A percentile compares a stretch with the other conserved stretches of the same genome.
phyloP scores from a whole-genome alignment of 2,113 vertebrate species.

The Anhinga rufa region DNA sequence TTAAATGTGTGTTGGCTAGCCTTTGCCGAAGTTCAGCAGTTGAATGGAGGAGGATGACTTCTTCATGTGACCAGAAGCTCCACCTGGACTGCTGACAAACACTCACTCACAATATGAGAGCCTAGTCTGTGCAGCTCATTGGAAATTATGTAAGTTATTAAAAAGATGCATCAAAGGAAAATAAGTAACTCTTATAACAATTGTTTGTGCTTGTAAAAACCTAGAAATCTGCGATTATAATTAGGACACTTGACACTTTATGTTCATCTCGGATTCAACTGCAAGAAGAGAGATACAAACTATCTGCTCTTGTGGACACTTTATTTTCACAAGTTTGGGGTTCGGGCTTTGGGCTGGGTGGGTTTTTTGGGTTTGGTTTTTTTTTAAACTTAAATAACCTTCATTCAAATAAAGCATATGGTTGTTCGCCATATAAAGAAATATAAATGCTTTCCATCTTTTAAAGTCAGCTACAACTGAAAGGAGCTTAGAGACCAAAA shows the following conservation, averaged over 20 bases:
- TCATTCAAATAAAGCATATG: neutral
- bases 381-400: neutral
- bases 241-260: neutral
- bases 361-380: neutral
- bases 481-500: neutral
- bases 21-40: neutral
- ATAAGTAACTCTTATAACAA: neutral
- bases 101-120: neutral
- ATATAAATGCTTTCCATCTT: neutral
- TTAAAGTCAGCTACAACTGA: neutral
- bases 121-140: neutral
- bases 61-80: neutral
- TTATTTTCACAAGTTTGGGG: neutral
- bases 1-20: neutral
- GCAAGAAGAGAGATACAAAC: neutral
- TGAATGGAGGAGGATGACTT: neutral
- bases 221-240: neutral
- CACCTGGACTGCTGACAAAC: neutral
- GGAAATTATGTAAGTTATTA: neutral
- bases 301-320: neutral
- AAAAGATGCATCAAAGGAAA: neutral
- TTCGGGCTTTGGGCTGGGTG: too few relatives aligned
- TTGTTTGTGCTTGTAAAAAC: neutral
- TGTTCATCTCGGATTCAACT: neutral
- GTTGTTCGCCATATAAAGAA: neutral